Conservation (phyloP, 2,888 invertebrate species). For the Lypha dubia region DNA sequence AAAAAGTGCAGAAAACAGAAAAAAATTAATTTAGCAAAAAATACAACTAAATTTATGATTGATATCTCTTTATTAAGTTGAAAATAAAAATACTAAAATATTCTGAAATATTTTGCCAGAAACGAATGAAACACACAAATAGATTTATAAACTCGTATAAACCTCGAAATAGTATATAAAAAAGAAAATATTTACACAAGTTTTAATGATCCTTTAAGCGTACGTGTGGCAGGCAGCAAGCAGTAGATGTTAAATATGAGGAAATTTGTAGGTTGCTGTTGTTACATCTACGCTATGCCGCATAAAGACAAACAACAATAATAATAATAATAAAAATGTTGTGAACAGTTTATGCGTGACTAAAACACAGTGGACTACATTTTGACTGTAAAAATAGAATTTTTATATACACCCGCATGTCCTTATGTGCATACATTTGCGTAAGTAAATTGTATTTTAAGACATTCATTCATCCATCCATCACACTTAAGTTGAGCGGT, state of each 20-base stretch:
- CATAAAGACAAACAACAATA: no score
- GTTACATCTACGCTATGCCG: background rate
- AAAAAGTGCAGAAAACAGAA: no score
- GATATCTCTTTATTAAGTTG: no score
- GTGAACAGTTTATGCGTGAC: constrained; percentile 62
- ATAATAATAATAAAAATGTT: constrained; percentile 29
- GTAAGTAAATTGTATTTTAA: constrained; percentile 10
- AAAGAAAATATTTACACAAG: background rate
- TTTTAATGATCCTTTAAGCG: background rate
- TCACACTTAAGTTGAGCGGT: constrained; percentile 10
- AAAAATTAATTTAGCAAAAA: no score
- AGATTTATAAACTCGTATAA: background rate
- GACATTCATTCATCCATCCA: constrained; percentile 28
- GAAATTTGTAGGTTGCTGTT: background rate
- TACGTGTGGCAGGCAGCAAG: background rate
- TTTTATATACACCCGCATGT: background rate
- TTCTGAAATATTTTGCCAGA: no score
- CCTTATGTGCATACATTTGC: background rate
- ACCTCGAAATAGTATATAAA: background rate
- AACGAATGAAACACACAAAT: background rate
- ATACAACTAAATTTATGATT: no score
- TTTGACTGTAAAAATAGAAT: constrained; percentile 26
- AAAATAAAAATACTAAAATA: no score
- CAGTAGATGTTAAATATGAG: background rate
- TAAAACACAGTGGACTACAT: constrained; percentile 56